Base-by-base conservation (phyloP, 1,140 invertebrate genomes). In the Ceratosolen fusciceps region DNA sequence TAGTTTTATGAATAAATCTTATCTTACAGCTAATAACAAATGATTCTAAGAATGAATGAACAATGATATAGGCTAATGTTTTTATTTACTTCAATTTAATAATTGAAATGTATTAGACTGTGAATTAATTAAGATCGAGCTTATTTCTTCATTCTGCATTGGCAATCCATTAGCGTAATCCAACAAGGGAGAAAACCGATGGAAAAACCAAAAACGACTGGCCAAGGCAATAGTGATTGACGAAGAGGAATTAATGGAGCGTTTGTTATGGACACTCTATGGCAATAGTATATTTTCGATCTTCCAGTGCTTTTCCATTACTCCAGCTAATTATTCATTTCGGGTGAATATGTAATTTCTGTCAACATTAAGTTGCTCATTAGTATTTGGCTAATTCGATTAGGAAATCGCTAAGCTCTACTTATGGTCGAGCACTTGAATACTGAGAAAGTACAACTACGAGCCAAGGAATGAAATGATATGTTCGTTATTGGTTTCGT, bases 171-270 rank as follows among this genome's bases (percentile, higher is more conserved):
- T 58, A 73, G 10, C 31, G 52, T 39, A 73, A 73, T 73, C 34
- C 52, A 58, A 39, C 26, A 29, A 37, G 49, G 60, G 39, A 62
- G 62, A 65, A 56, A 47, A 62, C 56, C 54, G 76, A 39, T 34
- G 73, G 62, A 82, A 77, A 83, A 77, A 75, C 75, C 39, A 83
- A 84, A 84, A 84, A 84, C 79, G 83, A 83, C 84, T 56, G 83
- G 39, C 29, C 8, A 19, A 62, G 60, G 34, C 71, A 24, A 58
- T 58, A 56, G 79, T 84, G 82, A 84, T 84, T 83, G 82, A 84
- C 82, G 83, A 82, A 58, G 47, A 37, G 34, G 67, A 82, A 83
- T 80, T 84, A 84, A 84, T 82, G 82, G 78, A 71, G 26, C 76
- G 81, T 77, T 76, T 82, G 49, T 37, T 54, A 56, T 52, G 29